Conservation (phyloP, 2,797 vertebrate genomes). For the Enoplosus armatus region DNA sequence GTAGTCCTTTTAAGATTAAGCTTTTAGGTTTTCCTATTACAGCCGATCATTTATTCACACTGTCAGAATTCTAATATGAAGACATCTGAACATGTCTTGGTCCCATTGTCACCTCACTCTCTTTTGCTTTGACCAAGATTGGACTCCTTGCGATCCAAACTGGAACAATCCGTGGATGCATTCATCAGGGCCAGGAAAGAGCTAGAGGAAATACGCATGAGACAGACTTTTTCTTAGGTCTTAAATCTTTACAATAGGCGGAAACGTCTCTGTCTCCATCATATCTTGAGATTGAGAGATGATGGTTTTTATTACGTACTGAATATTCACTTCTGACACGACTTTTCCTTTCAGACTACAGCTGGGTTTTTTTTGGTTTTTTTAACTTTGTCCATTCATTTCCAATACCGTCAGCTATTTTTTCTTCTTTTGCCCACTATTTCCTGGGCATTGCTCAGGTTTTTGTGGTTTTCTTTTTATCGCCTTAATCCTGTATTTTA, state of each 20-base stretch:
- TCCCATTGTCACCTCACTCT: neutral
- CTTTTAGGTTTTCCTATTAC: neutral
- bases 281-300: conserved; percentile 50
- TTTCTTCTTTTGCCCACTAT: neutral
- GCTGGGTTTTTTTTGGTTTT: neutral
- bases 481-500: conserved; percentile 59
- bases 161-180: conserved; percentile 78
- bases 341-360: conserved; percentile 50
- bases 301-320: conserved; percentile 53
- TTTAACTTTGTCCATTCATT: conserved; percentile 28
- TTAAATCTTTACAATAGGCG: conserved; percentile 62
- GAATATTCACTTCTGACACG: conserved; percentile 60
- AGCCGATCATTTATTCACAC: conserved; percentile 1
- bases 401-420: conserved; percentile 2
- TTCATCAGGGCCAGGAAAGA: conserved; percentile 84
- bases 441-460: neutral
- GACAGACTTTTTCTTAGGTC: conserved; percentile 63
- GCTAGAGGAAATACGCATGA: conserved; percentile 85
- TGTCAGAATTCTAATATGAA: conserved; percentile 7
- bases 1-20: neutral
- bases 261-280: conserved; percentile 66
- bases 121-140: conserved; percentile 77
- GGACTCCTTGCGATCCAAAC: conserved; percentile 78
- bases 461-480: conserved; percentile 18
- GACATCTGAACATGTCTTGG: neutral